Conservation (phyloP, 2,888 invertebrate genomes). For the Eutolmus rufibarbis region DNA sequence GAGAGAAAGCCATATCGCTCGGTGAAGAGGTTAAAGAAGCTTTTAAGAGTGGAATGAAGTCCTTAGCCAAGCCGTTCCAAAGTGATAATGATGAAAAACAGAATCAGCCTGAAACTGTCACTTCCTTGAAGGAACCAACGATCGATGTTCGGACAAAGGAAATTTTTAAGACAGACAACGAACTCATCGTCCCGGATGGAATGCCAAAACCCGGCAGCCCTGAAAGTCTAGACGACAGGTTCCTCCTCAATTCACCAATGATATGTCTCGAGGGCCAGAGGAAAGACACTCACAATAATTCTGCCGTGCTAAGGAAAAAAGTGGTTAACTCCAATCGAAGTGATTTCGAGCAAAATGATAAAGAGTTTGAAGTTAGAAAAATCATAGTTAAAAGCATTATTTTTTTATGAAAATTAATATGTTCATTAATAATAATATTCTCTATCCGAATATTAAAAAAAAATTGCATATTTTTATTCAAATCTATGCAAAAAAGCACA, state of each 20-base stretch:
- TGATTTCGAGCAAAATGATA: too few species aligned
- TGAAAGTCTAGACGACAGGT: slow-evolving; percentile 20
- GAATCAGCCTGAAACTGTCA: background rate
- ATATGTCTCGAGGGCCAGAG: slow-evolving; percentile 23
- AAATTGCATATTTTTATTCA: too few species aligned
- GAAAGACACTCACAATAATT: slow-evolving; percentile 22
- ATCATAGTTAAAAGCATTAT: too few species aligned
- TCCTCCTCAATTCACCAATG: slow-evolving; percentile 8
- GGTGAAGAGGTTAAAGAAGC: background rate
- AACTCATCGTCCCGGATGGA: background rate
- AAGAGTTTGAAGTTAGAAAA: too few species aligned
- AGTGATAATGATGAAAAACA: background rate
- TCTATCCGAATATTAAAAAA: too few species aligned
- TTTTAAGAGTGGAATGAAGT: background rate
- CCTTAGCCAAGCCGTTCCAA: background rate
- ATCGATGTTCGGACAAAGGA: slow-evolving; percentile 5
- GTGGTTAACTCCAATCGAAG: too few species aligned
- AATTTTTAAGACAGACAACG: background rate
- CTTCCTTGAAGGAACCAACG: background rate
- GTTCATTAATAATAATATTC: too few species aligned
- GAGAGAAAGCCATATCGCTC: background rate
- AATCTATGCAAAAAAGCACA: too few species aligned
- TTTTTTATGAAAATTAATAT: too few species aligned
- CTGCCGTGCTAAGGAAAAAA: too few species aligned
- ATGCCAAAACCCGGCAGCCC: background rate